These are phyloP conservation scores for Stegostoma tigrinum DNA, from an alignment of 2,113 vertebrate species.

Conservation along the genomic window DNA sequence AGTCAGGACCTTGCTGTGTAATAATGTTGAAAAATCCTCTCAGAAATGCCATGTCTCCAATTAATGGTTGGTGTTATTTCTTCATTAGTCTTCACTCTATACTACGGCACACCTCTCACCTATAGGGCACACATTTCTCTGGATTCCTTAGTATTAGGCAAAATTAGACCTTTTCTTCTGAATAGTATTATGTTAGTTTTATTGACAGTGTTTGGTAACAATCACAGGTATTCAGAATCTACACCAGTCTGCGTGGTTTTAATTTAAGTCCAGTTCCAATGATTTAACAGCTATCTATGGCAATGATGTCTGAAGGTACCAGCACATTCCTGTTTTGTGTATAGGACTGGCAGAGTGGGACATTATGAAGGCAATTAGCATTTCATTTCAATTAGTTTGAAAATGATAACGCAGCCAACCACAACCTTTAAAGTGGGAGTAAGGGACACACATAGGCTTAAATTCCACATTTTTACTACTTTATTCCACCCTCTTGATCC, in stretches of 20 bases:
- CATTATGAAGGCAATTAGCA: neutral
- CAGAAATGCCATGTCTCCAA: neutral
- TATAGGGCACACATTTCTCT: neutral
- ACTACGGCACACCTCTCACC: neutral
- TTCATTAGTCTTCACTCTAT: neutral
- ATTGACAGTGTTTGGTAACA: neutral
- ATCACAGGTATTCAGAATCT: neutral
- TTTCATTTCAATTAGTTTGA: neutral
- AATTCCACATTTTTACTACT: neutral
- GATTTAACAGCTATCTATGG: neutral
- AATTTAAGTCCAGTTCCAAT: neutral
- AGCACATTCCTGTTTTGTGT: neutral
- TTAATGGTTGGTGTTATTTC: neutral
- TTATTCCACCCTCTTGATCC: neutral
- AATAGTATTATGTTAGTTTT: neutral
- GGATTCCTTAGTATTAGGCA: neutral
- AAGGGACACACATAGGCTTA: neutral
- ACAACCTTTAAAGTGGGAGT: neutral
- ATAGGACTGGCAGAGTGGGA: neutral
- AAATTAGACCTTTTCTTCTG: neutral
- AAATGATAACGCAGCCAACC: neutral
- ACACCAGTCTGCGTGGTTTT: neutral
- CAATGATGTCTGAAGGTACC: neutral
- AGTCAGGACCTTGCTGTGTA: neutral
- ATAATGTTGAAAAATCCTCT: neutral